Base-by-base conservation (phyloP, 1,140 invertebrate species). In the Dendroctonus ponderosae region DNA sequence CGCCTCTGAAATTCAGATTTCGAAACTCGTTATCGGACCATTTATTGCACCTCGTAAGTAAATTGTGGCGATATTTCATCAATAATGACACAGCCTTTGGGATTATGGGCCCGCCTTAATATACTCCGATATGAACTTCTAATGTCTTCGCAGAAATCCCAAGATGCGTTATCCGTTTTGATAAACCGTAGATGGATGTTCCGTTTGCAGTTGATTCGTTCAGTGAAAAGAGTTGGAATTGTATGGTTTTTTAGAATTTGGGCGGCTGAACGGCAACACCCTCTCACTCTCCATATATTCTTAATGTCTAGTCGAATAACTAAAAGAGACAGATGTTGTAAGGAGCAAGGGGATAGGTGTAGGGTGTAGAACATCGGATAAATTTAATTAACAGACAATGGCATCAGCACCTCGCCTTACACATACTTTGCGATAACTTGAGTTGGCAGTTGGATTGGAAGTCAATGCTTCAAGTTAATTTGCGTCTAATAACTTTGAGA, bases 311-410 rank as follows among this genome's bases (percentile, higher is more conserved):
- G 26, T 26, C 26, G 26, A 26, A 26, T 26, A 26, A 12, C n/a
- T 46, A 37, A 61, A 61, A 14, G 58, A 61, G 58, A 61, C 58
- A 61, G 58, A 61, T 61, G 58, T 50, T 61, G n/a, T 61, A 14
- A 50, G n/a, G 48, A 50, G 40, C 26, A 49, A 49, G 58, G 46
- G 58, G 58, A 61, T 49, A 61, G 46, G 58, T 41, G 56, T 61
- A 61, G 60, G 61, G 61, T 40, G 61, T 63, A 58, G 53, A 65
- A 65, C 64, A 60, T 44, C 53, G 46, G 66, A 62, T 62, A 61
- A 67, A 67, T 67, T 67, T 67, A 67, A 67, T 67, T 67, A 67
- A 62, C 66, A 67, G 66, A 67, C 66, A 67, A 67, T 59, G 58
- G 66, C 50, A 62, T 62, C 66, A 67, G 49, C 64, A 66, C 64